These are phyloP conservation scores for Ashinkailepas kermadecensis DNA, from an alignment of 2,888 invertebrate species.

Conservation along the genomic window DNA sequence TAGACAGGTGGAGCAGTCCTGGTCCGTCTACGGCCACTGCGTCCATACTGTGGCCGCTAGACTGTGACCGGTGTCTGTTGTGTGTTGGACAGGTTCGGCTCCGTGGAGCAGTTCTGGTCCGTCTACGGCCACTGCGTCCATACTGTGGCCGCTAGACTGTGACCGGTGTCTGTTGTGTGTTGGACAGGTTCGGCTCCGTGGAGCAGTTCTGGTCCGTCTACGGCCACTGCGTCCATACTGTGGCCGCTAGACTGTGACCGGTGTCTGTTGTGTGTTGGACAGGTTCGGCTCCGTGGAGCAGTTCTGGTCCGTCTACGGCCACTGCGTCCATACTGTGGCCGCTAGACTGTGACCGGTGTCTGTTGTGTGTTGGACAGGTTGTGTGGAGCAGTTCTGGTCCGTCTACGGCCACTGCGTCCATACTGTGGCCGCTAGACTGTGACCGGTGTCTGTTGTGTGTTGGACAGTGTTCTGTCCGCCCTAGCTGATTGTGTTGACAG, in stretches of 20 bases:
- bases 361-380: conserved; percentile 44
- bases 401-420: conserved; percentile 86
- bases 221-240: conserved; percentile 82
- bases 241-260: no score
- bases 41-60: no score
- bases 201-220: conserved; percentile 98
- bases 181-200: conserved; percentile 62
- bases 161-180: conserved; percentile 8
- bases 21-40: conserved; percentile 89
- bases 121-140: conserved; percentile 86
- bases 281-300: conserved; percentile 84
- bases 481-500: no score
- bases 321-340: no score
- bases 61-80: conserved; percentile 16
- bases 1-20: conserved; percentile 83
- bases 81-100: conserved; percentile 53
- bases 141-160: no score
- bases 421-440: no score
- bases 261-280: background rate
- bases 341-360: background rate
- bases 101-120: conserved; percentile 97
- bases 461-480: no score
- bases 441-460: conserved; percentile 8
- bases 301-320: conserved; percentile 94
- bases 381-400: conserved; percentile 97